Evolutionary conservation across 1,140 invertebrate species (phyloP).

Genomic region (Nasonia vitripennis): DNA sequence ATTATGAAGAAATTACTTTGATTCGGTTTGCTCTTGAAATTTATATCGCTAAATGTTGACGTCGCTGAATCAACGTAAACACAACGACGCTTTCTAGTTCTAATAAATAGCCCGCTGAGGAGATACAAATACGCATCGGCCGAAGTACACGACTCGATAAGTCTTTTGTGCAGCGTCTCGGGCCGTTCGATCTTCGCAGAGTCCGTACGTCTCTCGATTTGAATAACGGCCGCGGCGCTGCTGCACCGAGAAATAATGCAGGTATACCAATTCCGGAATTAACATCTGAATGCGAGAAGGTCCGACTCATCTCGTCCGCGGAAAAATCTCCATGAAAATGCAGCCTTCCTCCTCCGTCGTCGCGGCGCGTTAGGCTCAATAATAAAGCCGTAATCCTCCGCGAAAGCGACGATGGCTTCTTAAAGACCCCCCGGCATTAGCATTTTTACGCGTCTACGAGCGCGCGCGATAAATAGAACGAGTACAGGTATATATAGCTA

Average conservation of each 20-base stretch:
- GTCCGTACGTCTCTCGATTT: not conserved
- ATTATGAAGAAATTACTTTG: no score
- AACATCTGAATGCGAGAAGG: conserved; percentile 14
- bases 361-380: not conserved
- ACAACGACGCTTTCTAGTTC: no score
- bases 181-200: conserved; percentile 5
- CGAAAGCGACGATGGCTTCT: not conserved
- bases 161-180: not conserved
- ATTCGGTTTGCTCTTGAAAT: no score
- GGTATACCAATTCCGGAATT: not conserved
- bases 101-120: not conserved
- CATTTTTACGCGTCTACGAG: not conserved
- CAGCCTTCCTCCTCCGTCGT: no score
- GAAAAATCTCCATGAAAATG: not conserved
- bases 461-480: no score
- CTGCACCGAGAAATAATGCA: no score
- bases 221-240: not conserved
- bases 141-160: not conserved
- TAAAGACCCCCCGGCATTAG: not conserved
- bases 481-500: not conserved
- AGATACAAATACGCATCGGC: not conserved
- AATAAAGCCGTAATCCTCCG: not conserved
- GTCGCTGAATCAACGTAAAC: no score
- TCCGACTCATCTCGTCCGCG: not conserved
- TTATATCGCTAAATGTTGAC: no score